Base-by-base conservation (phyloP, 2,888 invertebrate genomes). In the Aphelenchoides bicaudatus region DNA sequence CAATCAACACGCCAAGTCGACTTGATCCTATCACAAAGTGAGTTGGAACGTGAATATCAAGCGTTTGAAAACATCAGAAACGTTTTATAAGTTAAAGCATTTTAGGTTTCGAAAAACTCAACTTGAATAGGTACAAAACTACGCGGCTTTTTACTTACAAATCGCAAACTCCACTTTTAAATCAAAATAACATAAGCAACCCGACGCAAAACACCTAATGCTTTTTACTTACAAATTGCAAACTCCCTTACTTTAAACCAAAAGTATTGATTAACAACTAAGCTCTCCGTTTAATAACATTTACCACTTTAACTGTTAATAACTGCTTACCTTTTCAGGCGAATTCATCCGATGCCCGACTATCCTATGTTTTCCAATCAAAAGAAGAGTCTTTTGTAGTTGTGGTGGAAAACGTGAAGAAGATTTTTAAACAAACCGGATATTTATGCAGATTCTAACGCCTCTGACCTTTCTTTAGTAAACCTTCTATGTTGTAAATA, bases 301-400 rank as follows among this genome's bases (percentile, higher is more conserved):
- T n/a, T n/a, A n/a, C n/a, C n/a, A n/a, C n/a, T n/a, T n/a, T n/a
- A n/a, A n/a, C n/a, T n/a, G n/a, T n/a, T n/a, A n/a, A n/a, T n/a
- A n/a, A n/a, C n/a, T n/a, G n/a, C n/a, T n/a, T n/a, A 10, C 8
- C 39, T 49, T 28, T 49, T 5, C 39, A 49, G 71, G 62, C 68
- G 71, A 53, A 64, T 72, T 58, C 69, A 67, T 60, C 74, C 74
- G 29, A 62, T 67, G 31, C 74, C 74, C 28, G 74, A 74, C 61
- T 74, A 74, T 50, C 61, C 56, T n/a, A 64, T 49, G 37, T 39
- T 39, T 37, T 63, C 54, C 29, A 63, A 39, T 37, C 65, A 65
- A 29, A 54, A 53, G 29, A 62, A 62, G 34, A 62, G 64, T 39
- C 46, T 62, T 31, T 48, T 61, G n/a, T 66, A 59, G 25, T n/a